A percentile compares a stretch with the other conserved stretches of the same genome.
Conservation (phyloP, 2,888 invertebrate genomes). For the Antheraea assamensis region DNA sequence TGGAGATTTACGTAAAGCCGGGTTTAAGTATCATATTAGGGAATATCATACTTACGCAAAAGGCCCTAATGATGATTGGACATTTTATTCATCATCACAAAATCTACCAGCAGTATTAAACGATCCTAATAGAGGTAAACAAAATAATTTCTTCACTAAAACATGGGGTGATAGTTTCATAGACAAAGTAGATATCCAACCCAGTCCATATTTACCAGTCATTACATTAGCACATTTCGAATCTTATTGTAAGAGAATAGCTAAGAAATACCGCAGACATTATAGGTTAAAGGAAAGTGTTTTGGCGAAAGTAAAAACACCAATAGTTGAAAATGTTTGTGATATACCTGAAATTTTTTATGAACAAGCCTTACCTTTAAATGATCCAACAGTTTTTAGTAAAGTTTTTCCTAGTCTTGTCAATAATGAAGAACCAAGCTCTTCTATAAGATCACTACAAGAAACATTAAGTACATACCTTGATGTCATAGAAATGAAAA, state of each 20-base stretch:
- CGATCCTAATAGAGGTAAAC: constrained; percentile 96
- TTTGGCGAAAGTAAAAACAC: constrained; percentile 65
- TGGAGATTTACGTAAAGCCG: constrained; percentile 93
- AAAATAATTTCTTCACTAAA: constrained; percentile 96
- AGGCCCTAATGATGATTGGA: constrained; percentile 85
- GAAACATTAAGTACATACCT: constrained; percentile 96
- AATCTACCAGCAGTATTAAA: constrained; percentile 97
- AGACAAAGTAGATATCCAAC: constrained; percentile 89
- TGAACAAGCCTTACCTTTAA: constrained; percentile 89
- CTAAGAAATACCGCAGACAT: constrained; percentile 85
- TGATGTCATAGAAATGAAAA: constrained; percentile 96
- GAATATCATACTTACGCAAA: constrained; percentile 82
- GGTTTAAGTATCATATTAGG: constrained; percentile 93
- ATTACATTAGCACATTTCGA: constrained; percentile 93
- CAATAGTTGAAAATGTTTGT: constrained; percentile 79
- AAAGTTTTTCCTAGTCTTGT: constrained; percentile 90
- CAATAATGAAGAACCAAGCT: constrained; percentile 81
- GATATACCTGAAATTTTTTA: constrained; percentile 94
- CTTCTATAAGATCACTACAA: constrained; percentile 88
- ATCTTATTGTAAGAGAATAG: constrained; percentile 90
- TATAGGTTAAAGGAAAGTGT: constrained; percentile 77
- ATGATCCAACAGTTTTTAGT: constrained; percentile 90
- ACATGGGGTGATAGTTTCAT: constrained; percentile 98
- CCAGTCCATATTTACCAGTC: constrained; percentile 91
- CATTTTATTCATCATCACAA: constrained; percentile 94